Percentiles rank a stretch among this genome's conserved stretches.
These are phyloP conservation scores for Pissodes strobi DNA, from an alignment of 1,140 invertebrate genomes.

Conservation along the genomic window DNA sequence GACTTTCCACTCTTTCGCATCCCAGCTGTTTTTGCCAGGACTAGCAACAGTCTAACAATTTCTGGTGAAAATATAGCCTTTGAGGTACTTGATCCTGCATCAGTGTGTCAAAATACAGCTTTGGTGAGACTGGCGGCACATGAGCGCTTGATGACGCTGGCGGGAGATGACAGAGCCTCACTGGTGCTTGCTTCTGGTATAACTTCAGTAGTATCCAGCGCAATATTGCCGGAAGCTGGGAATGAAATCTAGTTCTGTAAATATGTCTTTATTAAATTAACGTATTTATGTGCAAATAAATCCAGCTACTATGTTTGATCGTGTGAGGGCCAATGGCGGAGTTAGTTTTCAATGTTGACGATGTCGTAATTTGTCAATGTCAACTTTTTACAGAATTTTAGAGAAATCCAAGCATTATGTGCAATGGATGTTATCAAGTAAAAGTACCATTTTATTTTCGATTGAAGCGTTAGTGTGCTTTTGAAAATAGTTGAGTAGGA, in stretches of 20 bases:
- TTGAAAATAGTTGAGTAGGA: background rate
- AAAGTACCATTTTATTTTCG: conserved; percentile 24
- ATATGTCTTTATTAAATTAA: background rate
- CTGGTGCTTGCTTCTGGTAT: too few species aligned
- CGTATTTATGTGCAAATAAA: conserved; percentile 26
- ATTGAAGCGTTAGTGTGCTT: background rate
- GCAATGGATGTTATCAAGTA: conserved; percentile 23
- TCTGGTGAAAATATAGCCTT: too few species aligned
- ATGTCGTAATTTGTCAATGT: conserved; percentile 58
- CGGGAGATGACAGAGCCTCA: too few species aligned
- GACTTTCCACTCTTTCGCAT: background rate
- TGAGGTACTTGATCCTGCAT: background rate
- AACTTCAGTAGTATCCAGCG: background rate
- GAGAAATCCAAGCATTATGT: conserved; percentile 40
- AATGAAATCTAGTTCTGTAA: background rate
- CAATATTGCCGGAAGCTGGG: too few species aligned
- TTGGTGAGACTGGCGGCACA: too few species aligned
- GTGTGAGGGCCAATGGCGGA: conserved; percentile 41
- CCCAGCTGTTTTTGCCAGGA: background rate
- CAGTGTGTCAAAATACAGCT: too few species aligned
- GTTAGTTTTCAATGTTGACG: conserved; percentile 53
- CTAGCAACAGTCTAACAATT: too few species aligned
- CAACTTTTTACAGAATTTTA: too few species aligned
- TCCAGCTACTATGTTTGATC: conserved; percentile 22
- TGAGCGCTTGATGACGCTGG: too few species aligned